Conservation (phyloP, 2,888 invertebrate genomes). For the Cyclophora punctaria region DNA sequence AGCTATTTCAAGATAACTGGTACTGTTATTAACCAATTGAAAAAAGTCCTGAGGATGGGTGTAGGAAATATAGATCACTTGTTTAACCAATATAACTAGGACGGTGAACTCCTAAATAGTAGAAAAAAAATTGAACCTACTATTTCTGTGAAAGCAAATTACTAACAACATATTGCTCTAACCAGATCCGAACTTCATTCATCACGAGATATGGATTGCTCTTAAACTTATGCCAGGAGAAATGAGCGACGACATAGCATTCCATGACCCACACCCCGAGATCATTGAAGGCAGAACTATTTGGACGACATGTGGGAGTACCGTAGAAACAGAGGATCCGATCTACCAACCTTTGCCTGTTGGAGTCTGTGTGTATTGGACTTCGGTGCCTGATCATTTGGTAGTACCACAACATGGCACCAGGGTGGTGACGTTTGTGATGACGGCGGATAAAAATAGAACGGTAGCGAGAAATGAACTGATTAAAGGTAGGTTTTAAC, state of each 20-base stretch:
- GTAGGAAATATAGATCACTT: too few relatives aligned
- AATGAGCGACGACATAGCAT: constrained; percentile 54
- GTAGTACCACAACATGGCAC: constrained; percentile 63
- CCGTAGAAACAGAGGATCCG: constrained; percentile 52
- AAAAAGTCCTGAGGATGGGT: too few relatives aligned
- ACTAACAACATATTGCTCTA: too few relatives aligned
- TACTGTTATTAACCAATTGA: too few relatives aligned
- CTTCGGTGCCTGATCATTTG: constrained; percentile 61
- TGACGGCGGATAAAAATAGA: constrained; percentile 69
- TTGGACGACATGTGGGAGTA: constrained; percentile 59
- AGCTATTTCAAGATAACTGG: constrained; percentile 11
- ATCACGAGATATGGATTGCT: constrained; percentile 65
- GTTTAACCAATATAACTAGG: too few relatives aligned
- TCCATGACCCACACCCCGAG: constrained; percentile 51
- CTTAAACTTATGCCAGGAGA: constrained; percentile 56
- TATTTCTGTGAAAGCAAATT: too few relatives aligned
- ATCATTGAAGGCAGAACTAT: constrained; percentile 48
- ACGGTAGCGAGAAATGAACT: constrained; percentile 60
- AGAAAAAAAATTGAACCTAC: too few relatives aligned
- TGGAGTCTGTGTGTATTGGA: constrained; percentile 65
- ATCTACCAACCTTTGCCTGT: constrained; percentile 49
- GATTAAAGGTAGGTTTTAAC: constrained; percentile 43
- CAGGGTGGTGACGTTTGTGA: constrained; percentile 66
- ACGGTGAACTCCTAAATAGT: too few relatives aligned
- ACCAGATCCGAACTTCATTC: constrained; percentile 58